phyloP scores from a whole-genome alignment of 2,113 vertebrate genomes.

The Fulica atra region DNA sequence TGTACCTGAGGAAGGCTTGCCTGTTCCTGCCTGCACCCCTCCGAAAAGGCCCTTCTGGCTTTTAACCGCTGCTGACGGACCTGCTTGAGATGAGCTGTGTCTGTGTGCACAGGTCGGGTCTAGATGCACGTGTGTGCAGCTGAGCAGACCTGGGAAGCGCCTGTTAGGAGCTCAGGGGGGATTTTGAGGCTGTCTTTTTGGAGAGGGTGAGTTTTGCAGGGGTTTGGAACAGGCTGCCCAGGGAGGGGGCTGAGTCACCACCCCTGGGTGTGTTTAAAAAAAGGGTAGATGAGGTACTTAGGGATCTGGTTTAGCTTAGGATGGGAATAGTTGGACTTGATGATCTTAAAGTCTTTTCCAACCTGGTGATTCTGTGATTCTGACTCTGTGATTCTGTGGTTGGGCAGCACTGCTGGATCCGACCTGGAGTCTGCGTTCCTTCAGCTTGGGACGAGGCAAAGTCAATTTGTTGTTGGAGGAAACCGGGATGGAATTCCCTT shows the following conservation, averaged over 20 bases:
- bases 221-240: neutral
- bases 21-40: neutral
- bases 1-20: accelerated
- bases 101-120: neutral
- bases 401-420: neutral
- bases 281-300: too few species aligned
- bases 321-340: too few species aligned
- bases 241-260: too few species aligned
- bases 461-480: accelerated
- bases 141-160: accelerated
- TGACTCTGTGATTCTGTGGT: too few species aligned
- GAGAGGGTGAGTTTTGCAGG: neutral
- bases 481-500: neutral
- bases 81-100: neutral
- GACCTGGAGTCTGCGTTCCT: neutral
- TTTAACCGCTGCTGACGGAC: neutral
- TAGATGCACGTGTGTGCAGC: accelerated
- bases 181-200: accelerated
- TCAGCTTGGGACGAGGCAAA: neutral
- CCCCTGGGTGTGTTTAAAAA: too few species aligned
- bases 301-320: too few species aligned
- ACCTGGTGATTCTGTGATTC: too few species aligned
- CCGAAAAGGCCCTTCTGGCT: neutral
- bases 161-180: accelerated
- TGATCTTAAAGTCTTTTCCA: too few species aligned